Base-by-base conservation (phyloP, 2,797 vertebrate genomes). In the Emys orbicularis region DNA sequence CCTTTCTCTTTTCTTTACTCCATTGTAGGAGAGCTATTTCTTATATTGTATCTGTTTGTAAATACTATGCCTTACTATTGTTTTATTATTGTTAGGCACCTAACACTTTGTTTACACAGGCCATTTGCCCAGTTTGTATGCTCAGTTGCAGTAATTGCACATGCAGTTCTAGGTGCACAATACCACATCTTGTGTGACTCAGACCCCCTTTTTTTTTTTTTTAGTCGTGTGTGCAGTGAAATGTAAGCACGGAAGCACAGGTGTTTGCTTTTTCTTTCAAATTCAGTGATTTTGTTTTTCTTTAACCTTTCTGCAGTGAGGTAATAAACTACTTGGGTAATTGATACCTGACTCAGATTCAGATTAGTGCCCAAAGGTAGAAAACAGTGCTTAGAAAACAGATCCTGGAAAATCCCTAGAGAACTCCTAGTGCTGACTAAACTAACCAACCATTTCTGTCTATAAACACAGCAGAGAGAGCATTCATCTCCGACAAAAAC, bases 61-160 rank as follows among this genome's bases (percentile, higher is more conserved):
- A 95, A 53, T 18, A 6, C 8, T 80, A 0, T 0, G 37, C 23
- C 31, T 90, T 65, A 44, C 5, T 47, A 3, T 81, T 84, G 8
- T 1, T 53, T 54, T 19, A 54, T 76, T 1, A 2, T 15, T 41
- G 31, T 19, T 54, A 31, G 72, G 56, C 25, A 83, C 25, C 56
- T 7, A 54, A 50, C 6, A 54, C 2, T 37, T 25, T 23, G 0
- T 59, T 76, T 85, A 76, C 84, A 11, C 68, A 57, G 50, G 31
- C n/a, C 16, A 1, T 19, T 19, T 0, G 0, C 2, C 54, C 84
- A 76, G 41, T 47, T 44, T 76, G 12, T 44, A 29, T 15, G 25
- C 72, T 47, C 25, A 47, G 72, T 47, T 47, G 13, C 25, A 89
- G 65, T 27, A 37, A 89, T 49, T 76, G 72, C 23, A 29, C 2